phyloP scores from a whole-genome alignment of 2,888 invertebrate genomes.

The Spisula solida region DNA sequence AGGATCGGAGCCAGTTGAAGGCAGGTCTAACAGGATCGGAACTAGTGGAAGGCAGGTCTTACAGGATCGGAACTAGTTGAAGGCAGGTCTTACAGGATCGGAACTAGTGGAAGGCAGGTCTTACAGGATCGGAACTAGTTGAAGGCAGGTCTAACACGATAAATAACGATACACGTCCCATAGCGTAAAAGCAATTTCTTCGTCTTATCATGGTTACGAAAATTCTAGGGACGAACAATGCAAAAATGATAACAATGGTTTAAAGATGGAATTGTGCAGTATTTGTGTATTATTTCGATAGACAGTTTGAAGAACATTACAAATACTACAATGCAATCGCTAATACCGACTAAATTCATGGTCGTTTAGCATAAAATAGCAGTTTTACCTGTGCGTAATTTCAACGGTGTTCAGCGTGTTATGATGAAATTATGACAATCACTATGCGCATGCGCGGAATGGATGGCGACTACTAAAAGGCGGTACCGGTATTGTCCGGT shows the following conservation, averaged over 20 bases:
- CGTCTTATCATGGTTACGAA: background rate
- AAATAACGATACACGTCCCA: too few species aligned
- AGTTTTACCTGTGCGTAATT: conserved; percentile 12
- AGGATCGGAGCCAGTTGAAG: too few species aligned
- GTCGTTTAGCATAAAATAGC: background rate
- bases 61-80: too few species aligned
- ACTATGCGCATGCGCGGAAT: background rate
- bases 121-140: too few species aligned
- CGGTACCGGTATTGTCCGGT: too few species aligned
- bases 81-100: too few species aligned
- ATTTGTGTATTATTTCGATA: background rate
- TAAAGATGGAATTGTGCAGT: background rate
- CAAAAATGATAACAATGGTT: background rate
- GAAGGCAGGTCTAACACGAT: too few species aligned
- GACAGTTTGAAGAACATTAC: background rate
- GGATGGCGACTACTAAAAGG: too few species aligned
- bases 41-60: too few species aligned
- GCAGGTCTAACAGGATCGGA: too few species aligned
- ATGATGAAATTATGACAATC: background rate
- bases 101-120: too few species aligned
- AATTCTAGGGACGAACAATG: background rate
- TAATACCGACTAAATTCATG: background rate
- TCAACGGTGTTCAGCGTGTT: background rate
- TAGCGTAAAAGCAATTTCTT: too few species aligned
- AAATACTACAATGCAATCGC: background rate